Evolutionary conservation across 2,888 invertebrate genomes (phyloP).

Genomic region (Agrochola litura): DNA sequence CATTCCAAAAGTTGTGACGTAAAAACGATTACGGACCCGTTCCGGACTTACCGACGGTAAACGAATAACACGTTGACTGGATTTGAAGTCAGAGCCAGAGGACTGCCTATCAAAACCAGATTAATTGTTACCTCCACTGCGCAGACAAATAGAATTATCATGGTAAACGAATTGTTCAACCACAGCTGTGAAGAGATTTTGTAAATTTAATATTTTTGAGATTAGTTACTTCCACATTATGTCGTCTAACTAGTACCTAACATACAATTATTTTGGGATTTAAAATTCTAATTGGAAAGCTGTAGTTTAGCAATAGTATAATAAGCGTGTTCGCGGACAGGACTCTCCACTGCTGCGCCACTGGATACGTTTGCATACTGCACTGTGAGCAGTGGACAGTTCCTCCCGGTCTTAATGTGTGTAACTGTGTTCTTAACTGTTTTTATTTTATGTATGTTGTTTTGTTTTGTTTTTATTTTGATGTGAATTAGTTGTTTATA

Average conservation of each 20-base stretch:
- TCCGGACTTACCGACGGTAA: constrained; percentile 21
- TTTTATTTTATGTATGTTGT: too few species aligned
- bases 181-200: background rate
- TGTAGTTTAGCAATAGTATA: too few species aligned
- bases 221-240: background rate
- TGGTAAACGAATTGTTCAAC: background rate
- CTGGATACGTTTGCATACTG: too few species aligned
- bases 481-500: too few species aligned
- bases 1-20: constrained; percentile 27
- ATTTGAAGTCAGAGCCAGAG: constrained; percentile 11
- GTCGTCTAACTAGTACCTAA: background rate
- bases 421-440: too few species aligned
- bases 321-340: too few species aligned
- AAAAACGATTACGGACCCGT: constrained; percentile 11
- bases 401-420: too few species aligned
- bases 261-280: background rate
- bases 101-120: constrained; percentile 31
- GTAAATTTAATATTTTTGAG: too few species aligned
- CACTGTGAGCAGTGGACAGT: too few species aligned
- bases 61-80: constrained; percentile 37
- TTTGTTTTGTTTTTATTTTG: too few species aligned
- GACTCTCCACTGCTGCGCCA: too few species aligned
- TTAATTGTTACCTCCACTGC: constrained; percentile 18
- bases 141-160: constrained; percentile 6
- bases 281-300: background rate